A percentile compares a stretch with the other conserved stretches of the same genome.
These are phyloP conservation scores for Eolophus roseicapilla DNA, from an alignment of 2,113 vertebrate genomes.

Conservation along the genomic window DNA sequence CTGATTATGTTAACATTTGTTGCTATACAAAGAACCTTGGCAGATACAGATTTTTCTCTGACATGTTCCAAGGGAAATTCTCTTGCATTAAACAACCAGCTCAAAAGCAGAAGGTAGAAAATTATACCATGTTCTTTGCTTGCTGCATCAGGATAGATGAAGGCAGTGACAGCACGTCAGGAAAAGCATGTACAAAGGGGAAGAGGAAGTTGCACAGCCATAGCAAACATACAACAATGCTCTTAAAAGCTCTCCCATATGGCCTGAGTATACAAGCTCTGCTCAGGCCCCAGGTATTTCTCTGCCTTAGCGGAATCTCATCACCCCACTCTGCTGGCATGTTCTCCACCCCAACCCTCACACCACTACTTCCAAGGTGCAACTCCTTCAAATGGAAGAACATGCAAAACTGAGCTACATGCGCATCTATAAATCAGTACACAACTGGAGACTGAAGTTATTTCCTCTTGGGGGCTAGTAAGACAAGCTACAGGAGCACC, in stretches of 20 bases:
- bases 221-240: constrained; percentile 41
- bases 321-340: background rate
- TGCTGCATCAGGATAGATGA: background rate
- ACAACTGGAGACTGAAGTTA: background rate
- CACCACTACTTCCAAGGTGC: background rate
- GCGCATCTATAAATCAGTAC: background rate
- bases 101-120: background rate
- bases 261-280: constrained; percentile 1
- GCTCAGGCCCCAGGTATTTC: background rate
- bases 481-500: background rate
- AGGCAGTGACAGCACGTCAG: background rate
- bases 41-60: background rate
- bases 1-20: background rate
- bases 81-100: background rate
- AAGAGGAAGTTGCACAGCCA: constrained; percentile 41
- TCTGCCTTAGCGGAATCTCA: background rate
- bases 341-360: background rate
- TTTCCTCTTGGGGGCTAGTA: background rate
- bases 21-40: background rate
- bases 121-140: background rate
- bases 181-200: constrained; percentile 25
- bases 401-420: background rate
- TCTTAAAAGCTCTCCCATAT: constrained; percentile 61
- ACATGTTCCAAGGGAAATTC: background rate
- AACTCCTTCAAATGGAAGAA: background rate